Conservation (phyloP, 1,140 invertebrate species). For the Brachionus asplanchnoidis region DNA sequence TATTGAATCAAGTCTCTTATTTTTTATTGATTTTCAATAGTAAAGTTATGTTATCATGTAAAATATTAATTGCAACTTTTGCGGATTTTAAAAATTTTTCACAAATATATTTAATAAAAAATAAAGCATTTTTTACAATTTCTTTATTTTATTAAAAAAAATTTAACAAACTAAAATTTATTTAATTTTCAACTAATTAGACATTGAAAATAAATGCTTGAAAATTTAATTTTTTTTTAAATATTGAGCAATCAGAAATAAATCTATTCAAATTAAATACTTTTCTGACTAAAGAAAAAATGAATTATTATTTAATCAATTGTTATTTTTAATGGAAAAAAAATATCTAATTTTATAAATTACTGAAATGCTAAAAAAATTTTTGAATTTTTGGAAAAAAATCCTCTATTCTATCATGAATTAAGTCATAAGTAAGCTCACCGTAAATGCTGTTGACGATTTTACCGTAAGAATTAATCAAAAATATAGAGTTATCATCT, state of each 20-base stretch:
- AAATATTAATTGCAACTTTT: not conserved
- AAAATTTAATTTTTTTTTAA: not conserved
- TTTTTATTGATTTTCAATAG: no score
- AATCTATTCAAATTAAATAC: not conserved
- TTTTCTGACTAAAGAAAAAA: not conserved
- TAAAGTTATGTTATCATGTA: no score
- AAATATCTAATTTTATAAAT: not conserved
- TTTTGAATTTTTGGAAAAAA: slow-evolving; percentile 13
- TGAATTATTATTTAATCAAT: no score
- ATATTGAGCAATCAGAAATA: not conserved
- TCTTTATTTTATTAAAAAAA: not conserved
- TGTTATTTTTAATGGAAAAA: no score
- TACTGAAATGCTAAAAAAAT: not conserved
- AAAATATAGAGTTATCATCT: slow-evolving; percentile 90
- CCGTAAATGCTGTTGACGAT: not conserved
- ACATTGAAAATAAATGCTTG: not conserved
- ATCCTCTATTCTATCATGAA: not conserved
- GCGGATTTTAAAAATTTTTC: not conserved
- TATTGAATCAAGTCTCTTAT: no score
- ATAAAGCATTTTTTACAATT: not conserved
- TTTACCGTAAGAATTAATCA: slow-evolving; percentile 86
- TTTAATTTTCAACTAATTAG: not conserved
- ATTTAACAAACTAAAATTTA: not conserved
- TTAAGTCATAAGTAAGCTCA: not conserved
- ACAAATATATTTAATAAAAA: no score